Evolutionary conservation across 2,888 invertebrate species (phyloP), one percentile per base, ranked within the genome.

Genomic region (Drosophila percnosoma): DNA sequence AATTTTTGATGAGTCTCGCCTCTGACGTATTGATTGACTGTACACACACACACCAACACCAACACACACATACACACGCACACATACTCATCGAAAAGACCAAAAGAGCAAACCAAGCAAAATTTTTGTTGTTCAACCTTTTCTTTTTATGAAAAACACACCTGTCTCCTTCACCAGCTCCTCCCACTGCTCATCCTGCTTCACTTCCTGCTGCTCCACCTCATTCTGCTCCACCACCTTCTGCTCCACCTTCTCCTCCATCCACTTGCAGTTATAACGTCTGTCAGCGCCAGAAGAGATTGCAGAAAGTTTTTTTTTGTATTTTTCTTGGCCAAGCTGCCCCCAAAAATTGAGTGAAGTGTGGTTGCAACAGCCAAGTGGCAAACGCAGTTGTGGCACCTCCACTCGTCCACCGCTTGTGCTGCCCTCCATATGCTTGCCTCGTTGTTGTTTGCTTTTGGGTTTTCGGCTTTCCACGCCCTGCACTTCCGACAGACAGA

Each of bases 1-100:
- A 88, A 89, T 89, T 88, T 83, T 89, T 89, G 90, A 88, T 88
- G 88, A 86, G 83, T 62, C 79, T 72, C 72, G 64, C 64, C 75
- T 68, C 75, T 83, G 84, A 83, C 80, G 73, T 88, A 87, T 87
- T 87, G 89, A 86, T 87, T 87, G 87, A 86, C 88, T 83, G 58
- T 33, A 40, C 34, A 55, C 63, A 72, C 51, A n/a, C 62, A 36
- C 52, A 48, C 53, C 18, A 1, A 31, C 55, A 31, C 60, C 48
- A 31, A 52, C 62, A 51, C 48, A 54, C 18, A 29, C 55, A 53
- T 29, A 42, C 49, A 13, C 38, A 15, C n/a, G 13, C 21, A 49
- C 13, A 36, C 31, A 21, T 45, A 48, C 21, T 6, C 27, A 13
- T 24, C 10, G 18, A 10, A 33, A 67, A 34, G 31, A 40, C 55